Base-by-base conservation (phyloP, 2,113 vertebrate genomes). In the Prolemur simus region DNA sequence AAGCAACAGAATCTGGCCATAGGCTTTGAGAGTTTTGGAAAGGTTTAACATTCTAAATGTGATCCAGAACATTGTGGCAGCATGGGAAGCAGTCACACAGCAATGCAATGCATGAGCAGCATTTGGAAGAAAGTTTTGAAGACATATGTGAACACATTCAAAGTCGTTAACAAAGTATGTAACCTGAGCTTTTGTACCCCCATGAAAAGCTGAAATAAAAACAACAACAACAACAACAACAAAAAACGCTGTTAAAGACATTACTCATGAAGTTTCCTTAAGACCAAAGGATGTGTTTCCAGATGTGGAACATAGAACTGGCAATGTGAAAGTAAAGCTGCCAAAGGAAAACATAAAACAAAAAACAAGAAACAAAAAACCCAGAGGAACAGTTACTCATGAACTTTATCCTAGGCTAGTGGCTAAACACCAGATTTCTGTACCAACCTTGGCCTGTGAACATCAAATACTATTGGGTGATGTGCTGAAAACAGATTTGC, bases 401-500 rank as follows among this genome's bases (percentile, higher is more conserved):
- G 99, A 99, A 98, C 97, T 99, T 98, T 99, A 99, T 96, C 97
- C 98, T 85, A 99, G 99, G 68, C 98, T 99, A 96, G 99, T 99
- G 87, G 99, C 99, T 95, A 99, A 99, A 94, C 99, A 99, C 97
- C 99, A 99, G 99, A 99, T 99, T 99, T 34, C 99, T 99, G 94
- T 98, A 99, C 98, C 99, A 99, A 99, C 78, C n/a, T 89, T 98
- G 98, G 98, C 98, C 98, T 97, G 96, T 97, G 99, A 99, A 97
- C 99, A 99, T 92, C 99, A 99, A 96, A 99, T 99, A 90, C 96
- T 99, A 92, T 98, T 99, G 49, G 99, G 99, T 71, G 99, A 99
- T 80, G 93, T 99, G 21, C 86, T 99, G 91, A 99, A 99, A 98
- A 99, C 99, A 37, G 99, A 99, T 23, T 98, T 99, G 17, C 98